Base-by-base conservation (phyloP, 92 coral and sea anemone genomes). In the Desmophyllum pertusum region DNA sequence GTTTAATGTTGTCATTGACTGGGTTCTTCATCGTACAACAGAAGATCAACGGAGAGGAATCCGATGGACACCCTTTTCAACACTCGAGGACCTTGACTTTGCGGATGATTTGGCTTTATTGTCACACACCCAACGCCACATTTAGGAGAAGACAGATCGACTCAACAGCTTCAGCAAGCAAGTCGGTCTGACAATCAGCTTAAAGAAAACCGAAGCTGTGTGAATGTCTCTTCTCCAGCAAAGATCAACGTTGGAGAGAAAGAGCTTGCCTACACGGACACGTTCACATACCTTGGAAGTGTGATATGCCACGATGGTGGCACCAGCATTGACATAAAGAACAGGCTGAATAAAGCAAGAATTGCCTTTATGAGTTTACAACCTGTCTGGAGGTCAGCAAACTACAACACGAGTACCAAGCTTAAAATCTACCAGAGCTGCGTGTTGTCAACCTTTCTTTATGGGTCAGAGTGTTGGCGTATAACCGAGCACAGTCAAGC, bases 231-330 rank as follows among this genome's bases (percentile, higher is more conserved):
- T 9, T 61, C 66, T 38, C 77, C 85, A 43, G 21, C 85, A 81
- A 70, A 59, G 69, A 37, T 67, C 76, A 48, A 29, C 35, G 40
- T 81, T 18, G 41, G 53, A 45, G 64, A 57, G n/a, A n/a, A n/a
- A n/a, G n/a, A n/a, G n/a, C n/a, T n/a, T n/a, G n/a, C n/a, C n/a
- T n/a, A n/a, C n/a, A 25, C 25, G 23, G 50, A 48, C 36, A 50
- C 67, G 75, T 83, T 83, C 51, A 83, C 87, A 11, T 83, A 83
- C 62, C 73, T 73, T 29, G 87, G 87, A 73, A 73, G 87, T 57
- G 13, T 83, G 57, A 66, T 83, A 6, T 70, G 48, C 25, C 53
- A 30, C 8, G 87, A 83, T n/a, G 87, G 87, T 38, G 87, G 87
- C 30, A 68, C 87, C 36, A 79, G 81, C 10, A 31, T 33, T 15